These are phyloP conservation scores for Corythoichthys intestinalis DNA, from an alignment of 2,113 vertebrate genomes.

Conservation along the genomic window DNA sequence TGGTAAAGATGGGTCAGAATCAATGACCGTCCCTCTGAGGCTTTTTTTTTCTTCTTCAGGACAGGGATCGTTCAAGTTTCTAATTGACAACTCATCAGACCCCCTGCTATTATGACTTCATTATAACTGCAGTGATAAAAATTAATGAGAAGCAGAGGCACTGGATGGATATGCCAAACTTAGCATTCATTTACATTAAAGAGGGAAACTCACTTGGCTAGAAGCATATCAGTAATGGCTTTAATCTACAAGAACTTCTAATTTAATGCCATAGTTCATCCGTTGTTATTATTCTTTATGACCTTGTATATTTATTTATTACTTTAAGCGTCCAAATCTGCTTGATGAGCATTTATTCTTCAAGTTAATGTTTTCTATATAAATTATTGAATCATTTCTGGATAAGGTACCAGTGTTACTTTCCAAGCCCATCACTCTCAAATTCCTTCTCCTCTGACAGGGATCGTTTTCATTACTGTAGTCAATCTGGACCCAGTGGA, in stretches of 20 bases:
- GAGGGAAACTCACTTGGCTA: conserved; percentile 57
- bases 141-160: conserved; percentile 68
- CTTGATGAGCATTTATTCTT: conserved; percentile 40
- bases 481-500: conserved; percentile 72
- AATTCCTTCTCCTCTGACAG: conserved; percentile 47
- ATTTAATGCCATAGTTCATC: conserved; percentile 61
- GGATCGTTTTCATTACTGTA: conserved; percentile 78
- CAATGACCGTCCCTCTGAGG: conserved; percentile 43
- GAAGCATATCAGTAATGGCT: conserved; percentile 62
- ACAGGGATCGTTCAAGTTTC: conserved; percentile 63
- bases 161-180: conserved; percentile 63
- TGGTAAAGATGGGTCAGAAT: conserved; percentile 45
- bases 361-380: conserved; percentile 47
- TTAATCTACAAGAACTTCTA: conserved; percentile 62
- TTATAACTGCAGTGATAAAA: conserved; percentile 69
- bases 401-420: conserved; percentile 13
- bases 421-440: conserved; percentile 32
- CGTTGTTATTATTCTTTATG: conserved; percentile 67
- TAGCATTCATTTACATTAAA: conserved; percentile 70
- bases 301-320: conserved; percentile 53
- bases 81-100: conserved; percentile 70
- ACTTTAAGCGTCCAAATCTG: conserved; percentile 35
- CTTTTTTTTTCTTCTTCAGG: conserved; percentile 38
- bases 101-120: conserved; percentile 66
- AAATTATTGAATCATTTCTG: conserved; percentile 30